Base-by-base conservation (phyloP, 37 sponge, comb jelly and placozoan genomes). In the Ephydatia muelleri region DNA sequence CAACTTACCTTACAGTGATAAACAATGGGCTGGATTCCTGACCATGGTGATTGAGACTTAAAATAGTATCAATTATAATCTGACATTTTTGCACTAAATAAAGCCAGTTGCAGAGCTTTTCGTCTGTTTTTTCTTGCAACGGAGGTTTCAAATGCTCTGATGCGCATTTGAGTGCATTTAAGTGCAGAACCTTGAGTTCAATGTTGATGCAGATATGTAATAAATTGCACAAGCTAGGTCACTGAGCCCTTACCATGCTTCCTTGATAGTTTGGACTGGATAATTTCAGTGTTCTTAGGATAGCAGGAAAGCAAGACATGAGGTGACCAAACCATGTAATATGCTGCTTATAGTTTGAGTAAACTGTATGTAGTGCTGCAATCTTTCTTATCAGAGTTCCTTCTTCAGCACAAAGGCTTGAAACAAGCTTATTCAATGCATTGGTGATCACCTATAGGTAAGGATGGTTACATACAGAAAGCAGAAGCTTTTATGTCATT, bases 301-400 rank as follows among this genome's bases (percentile, higher is more conserved):
- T 39, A 34, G 65, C 81, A 69, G 87, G 87, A 6, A 49, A 27
- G 25, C 43, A 49, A 19, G 79, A 27, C 27, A 66, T 36, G 2
- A 86, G 25, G 4, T 84, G 49, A 49, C 65, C 72, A 79, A 86
- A 86, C 65, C 82, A 83, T 32, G 33, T 26, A 16, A 86, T 40
- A 21, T 79, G 83, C 25, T 31, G 65, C 72, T 86, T 34, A 36
- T 38, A 68, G 28, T n/a, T 11, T 32, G 65, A 22, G 71, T 86
- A 82, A 12, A 72, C 87, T 47, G 40, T 40, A n/a, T 86, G 87
- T 26, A 86, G 19, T 57, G 57, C 57, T 57, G 57, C 57, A 57
- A 57, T 57, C 57, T 57, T 57, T 57, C 57, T 57, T 57, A 57
- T 57, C 6, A 57, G 19, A 19, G 57, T 57, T 14, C 1, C 12